Conservation (phyloP, 2,888 invertebrate genomes). For the Stegophylla sp. region DNA sequence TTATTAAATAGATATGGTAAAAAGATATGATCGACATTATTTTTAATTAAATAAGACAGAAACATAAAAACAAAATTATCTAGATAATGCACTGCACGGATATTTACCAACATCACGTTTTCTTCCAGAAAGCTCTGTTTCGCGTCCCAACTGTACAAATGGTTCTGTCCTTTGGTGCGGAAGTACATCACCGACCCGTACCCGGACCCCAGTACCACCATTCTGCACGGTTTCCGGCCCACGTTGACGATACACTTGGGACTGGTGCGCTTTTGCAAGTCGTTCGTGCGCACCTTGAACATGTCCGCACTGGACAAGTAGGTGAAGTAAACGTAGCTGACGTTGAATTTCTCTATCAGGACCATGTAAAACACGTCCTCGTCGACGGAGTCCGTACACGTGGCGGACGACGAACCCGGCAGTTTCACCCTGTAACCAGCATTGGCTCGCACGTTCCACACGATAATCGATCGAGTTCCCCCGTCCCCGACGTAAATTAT, state of each 20-base stretch:
- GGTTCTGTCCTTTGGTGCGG: slow-evolving; percentile 67
- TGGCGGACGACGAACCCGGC: slow-evolving; percentile 68
- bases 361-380: slow-evolving; percentile 73
- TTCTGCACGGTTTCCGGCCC: slow-evolving; percentile 69
- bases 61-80: no score
- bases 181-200: slow-evolving; percentile 65
- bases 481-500: slow-evolving; percentile 73
- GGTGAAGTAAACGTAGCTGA: slow-evolving; percentile 70
- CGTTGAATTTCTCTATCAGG: slow-evolving; percentile 69
- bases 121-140: slow-evolving; percentile 63
- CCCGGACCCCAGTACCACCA: slow-evolving; percentile 72
- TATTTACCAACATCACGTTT: slow-evolving; percentile 62
- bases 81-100: no score
- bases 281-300: slow-evolving; percentile 72
- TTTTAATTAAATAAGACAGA: no score
- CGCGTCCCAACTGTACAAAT: slow-evolving; percentile 73
- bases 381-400: slow-evolving; percentile 62
- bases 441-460: slow-evolving; percentile 70
- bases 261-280: slow-evolving; percentile 67
- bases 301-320: slow-evolving; percentile 69
- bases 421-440: slow-evolving; percentile 72
- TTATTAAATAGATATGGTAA: no score
- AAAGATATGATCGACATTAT: no score
- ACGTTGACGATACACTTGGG: slow-evolving; percentile 65
- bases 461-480: slow-evolving; percentile 72